phyloP scores from a whole-genome alignment of 1,140 invertebrate species.

The Drosophila trapezifrons region DNA sequence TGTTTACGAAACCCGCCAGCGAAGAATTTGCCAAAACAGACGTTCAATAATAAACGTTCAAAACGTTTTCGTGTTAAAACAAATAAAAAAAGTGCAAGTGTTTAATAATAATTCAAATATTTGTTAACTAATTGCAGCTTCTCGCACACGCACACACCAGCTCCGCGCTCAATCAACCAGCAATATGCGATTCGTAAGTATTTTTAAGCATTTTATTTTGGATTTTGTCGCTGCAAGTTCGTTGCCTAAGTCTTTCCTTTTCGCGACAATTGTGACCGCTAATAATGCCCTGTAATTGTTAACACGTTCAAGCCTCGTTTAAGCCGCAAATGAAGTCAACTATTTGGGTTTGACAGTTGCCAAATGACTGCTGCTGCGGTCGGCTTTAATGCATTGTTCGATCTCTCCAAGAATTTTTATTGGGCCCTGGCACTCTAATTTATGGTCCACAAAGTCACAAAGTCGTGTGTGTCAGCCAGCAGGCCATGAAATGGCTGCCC shows the following conservation, averaged over 20 bases:
- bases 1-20: slow-evolving; percentile 38
- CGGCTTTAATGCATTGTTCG: slow-evolving; percentile 34
- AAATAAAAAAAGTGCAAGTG: slow-evolving; percentile 54
- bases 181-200: slow-evolving; percentile 83
- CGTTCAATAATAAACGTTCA: slow-evolving; percentile 33
- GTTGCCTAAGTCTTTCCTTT: slow-evolving; percentile 76
- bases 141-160: slow-evolving; percentile 23
- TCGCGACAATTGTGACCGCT: slow-evolving; percentile 50
- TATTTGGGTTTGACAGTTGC: slow-evolving; percentile 39
- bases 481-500: slow-evolving; percentile 51
- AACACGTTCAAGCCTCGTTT: slow-evolving; percentile 48
- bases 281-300: slow-evolving; percentile 51
- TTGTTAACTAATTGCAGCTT: slow-evolving; percentile 80
- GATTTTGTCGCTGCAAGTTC: slow-evolving; percentile 49
- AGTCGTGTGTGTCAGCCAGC: slow-evolving; percentile 54
- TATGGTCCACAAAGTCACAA: slow-evolving; percentile 57
- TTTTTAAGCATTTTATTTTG: background rate
- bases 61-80: slow-evolving; percentile 53
- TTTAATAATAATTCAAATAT: slow-evolving; percentile 67
- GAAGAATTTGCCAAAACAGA: slow-evolving; percentile 37
- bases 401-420: slow-evolving; percentile 68
- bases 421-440: slow-evolving; percentile 67
- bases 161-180: slow-evolving; percentile 51
- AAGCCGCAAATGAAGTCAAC: slow-evolving; percentile 58
- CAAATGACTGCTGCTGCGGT: slow-evolving; percentile 32